phyloP scores from a whole-genome alignment of 2,113 vertebrate species.

The Chaetops frenatus region DNA sequence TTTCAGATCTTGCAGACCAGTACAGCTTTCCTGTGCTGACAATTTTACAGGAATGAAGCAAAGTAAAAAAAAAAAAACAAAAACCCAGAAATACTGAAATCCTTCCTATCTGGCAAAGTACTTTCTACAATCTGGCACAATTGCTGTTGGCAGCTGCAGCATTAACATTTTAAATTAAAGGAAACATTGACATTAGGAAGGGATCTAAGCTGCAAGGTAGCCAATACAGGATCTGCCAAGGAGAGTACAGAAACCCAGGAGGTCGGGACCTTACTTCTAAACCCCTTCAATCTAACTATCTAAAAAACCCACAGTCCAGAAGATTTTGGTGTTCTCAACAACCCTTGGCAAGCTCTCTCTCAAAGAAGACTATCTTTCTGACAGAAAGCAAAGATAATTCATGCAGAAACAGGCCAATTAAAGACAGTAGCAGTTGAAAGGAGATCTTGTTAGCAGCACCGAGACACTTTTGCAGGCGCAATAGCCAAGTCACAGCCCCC shows the following conservation, averaged over 20 bases:
- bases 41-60: background rate
- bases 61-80: background rate
- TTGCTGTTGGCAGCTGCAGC: background rate
- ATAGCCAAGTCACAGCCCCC: background rate
- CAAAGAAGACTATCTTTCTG: constrained; percentile 62
- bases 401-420: constrained; percentile 58
- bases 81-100: background rate
- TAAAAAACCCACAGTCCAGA: background rate
- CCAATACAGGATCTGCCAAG: constrained; percentile 37
- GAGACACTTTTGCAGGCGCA: background rate
- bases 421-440: constrained; percentile 21
- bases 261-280: constrained; percentile 26
- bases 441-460: background rate
- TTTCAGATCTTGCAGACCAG: background rate
- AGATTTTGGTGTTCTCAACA: background rate
- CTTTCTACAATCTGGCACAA: background rate
- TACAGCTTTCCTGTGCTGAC: background rate
- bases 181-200: constrained; percentile 17
- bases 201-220: constrained; percentile 1
- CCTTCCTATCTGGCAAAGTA: background rate
- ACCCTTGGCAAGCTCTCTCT: constrained; percentile 6
- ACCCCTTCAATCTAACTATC: background rate
- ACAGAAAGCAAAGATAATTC: constrained; percentile 45
- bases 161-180: constrained; percentile 20
- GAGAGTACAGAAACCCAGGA: background rate